phyloP scores from a whole-genome alignment of 2,888 invertebrate genomes.

The Choreutis nemorana region DNA sequence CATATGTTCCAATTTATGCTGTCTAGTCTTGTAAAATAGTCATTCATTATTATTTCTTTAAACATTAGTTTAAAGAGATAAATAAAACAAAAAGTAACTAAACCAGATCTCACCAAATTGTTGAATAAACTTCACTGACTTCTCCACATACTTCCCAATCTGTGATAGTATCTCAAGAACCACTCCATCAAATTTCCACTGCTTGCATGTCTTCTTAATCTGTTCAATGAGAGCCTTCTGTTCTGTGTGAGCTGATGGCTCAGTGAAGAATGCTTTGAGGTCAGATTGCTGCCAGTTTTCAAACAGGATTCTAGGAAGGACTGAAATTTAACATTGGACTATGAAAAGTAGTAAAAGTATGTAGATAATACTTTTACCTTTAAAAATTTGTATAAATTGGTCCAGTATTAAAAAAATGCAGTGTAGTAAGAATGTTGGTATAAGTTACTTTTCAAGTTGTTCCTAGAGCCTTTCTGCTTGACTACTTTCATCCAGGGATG shows the following conservation, averaged over 20 bases:
- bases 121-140: constrained; percentile 70
- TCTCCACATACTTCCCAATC: constrained; percentile 72
- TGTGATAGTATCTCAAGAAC: constrained; percentile 91
- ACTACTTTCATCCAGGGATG: constrained; percentile 83
- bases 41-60: not conserved
- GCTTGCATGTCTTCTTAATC: constrained; percentile 74
- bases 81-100: too few species aligned
- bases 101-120: constrained; percentile 61
- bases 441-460: constrained; percentile 66
- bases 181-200: constrained; percentile 86
- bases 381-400: not conserved
- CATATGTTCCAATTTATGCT: not conserved
- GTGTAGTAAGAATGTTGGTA: not conserved
- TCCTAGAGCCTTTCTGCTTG: constrained; percentile 61
- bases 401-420: not conserved
- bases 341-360: not conserved
- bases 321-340: constrained; percentile 54
- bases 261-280: constrained; percentile 74
- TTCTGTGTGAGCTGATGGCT: constrained; percentile 70
- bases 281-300: constrained; percentile 86
- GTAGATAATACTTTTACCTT: not conserved
- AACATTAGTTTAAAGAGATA: constrained; percentile 5
- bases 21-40: not conserved
- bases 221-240: constrained; percentile 72
- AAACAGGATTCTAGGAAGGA: constrained; percentile 89